Evolutionary conservation across 2,113 vertebrate genomes (phyloP).

Genomic region (Ellobius talpinus): DNA sequence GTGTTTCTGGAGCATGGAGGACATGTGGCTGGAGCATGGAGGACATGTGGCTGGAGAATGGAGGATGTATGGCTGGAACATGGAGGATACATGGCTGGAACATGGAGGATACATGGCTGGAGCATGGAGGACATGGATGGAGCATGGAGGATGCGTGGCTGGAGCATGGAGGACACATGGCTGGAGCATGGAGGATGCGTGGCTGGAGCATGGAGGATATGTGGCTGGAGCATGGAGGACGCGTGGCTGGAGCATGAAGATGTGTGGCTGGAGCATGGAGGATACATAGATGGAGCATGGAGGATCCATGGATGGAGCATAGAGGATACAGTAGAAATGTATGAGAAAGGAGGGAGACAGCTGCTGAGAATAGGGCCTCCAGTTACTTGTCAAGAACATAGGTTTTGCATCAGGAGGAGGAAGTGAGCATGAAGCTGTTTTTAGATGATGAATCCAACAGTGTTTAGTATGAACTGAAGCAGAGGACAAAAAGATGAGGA

Average conservation of each 20-base stretch:
- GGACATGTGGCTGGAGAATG: too few species aligned
- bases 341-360: not conserved
- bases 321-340: not conserved
- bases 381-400: slow-evolving; percentile 34
- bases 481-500: not conserved
- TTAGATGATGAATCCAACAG: not conserved
- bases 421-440: not conserved
- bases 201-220: too few species aligned
- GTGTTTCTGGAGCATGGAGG: too few species aligned
- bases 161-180: not conserved
- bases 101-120: not conserved
- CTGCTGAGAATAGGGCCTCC: not conserved
- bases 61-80: too few species aligned
- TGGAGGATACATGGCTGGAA: not conserved
- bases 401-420: not conserved
- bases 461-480: accelerated
- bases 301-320: not conserved
- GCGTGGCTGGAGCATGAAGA: too few species aligned
- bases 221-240: too few species aligned
- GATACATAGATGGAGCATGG: not conserved
- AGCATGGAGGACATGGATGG: too few species aligned
- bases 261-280: not conserved
- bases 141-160: too few species aligned
- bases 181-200: not conserved
- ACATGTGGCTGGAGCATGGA: too few species aligned